phyloP scores from a whole-genome alignment of 1,140 invertebrate species.

The Magallana gigas region DNA sequence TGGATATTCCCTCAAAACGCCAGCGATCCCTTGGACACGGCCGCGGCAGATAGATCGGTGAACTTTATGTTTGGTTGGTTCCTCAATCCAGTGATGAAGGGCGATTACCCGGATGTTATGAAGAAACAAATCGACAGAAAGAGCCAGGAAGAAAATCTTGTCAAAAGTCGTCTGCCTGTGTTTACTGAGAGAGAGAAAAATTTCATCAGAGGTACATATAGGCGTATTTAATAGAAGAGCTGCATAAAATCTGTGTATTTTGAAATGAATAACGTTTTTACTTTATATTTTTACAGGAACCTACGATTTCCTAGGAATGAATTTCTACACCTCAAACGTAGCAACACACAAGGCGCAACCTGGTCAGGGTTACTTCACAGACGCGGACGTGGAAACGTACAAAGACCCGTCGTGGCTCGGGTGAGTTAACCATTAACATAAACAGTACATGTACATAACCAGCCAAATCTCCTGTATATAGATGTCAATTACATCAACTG shows the following conservation, averaged over 20 bases:
- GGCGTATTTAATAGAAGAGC: too few relatives aligned
- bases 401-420: conserved; percentile 42
- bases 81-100: conserved; percentile 75
- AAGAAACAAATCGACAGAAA: conserved; percentile 66
- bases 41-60: conserved; percentile 65
- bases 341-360: conserved; percentile 56
- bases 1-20: conserved; percentile 62
- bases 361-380: conserved; percentile 58
- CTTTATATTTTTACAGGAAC: conserved; percentile 65
- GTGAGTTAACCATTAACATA: background rate
- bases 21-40: conserved; percentile 60
- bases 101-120: conserved; percentile 78
- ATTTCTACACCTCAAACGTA: conserved; percentile 73
- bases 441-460: too few relatives aligned
- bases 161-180: conserved; percentile 66
- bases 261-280: background rate
- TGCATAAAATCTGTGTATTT: background rate
- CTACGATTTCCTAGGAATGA: conserved; percentile 74
- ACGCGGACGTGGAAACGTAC: conserved; percentile 22
- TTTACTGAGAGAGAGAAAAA: conserved; percentile 60
- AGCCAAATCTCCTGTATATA: too few relatives aligned
- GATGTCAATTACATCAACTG: too few relatives aligned
- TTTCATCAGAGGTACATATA: conserved; percentile 60
- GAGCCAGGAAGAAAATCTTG: conserved; percentile 62
- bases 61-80: conserved; percentile 77